Conservation (phyloP, 2,113 vertebrate genomes). For the Seriola aureovittata region DNA sequence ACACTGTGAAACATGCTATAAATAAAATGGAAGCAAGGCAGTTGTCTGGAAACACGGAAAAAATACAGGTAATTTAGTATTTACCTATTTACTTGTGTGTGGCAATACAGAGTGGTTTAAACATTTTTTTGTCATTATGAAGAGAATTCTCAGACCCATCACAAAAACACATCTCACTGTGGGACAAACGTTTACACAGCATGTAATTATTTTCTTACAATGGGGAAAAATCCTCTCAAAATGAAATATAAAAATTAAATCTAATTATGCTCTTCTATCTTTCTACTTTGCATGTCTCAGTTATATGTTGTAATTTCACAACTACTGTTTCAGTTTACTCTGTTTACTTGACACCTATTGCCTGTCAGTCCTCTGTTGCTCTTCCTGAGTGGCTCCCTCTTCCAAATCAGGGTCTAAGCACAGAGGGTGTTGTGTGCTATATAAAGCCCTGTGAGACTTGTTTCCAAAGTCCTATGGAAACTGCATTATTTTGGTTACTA, state of each 20-base stretch:
- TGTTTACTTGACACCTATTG: neutral
- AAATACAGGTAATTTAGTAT: neutral
- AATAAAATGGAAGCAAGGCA: neutral
- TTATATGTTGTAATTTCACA: too few species aligned
- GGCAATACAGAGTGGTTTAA: neutral
- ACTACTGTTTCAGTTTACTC: too few species aligned
- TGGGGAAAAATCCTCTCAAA: neutral
- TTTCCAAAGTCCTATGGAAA: too few species aligned
- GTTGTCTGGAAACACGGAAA: neutral
- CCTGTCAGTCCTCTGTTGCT: neutral
- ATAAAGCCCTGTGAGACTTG: neutral
- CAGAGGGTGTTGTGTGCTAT: neutral
- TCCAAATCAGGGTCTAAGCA: neutral
- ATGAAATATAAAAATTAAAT: too few species aligned
- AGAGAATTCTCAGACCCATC: neutral
- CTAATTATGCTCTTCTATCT: too few species aligned
- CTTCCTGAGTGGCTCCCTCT: neutral
- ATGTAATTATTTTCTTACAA: neutral
- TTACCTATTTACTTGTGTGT: neutral
- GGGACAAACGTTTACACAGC: neutral
- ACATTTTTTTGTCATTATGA: neutral
- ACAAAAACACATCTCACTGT: neutral
- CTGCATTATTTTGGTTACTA: neutral
- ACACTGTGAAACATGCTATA: neutral
- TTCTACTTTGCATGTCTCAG: too few species aligned